phyloP scores from a whole-genome alignment of 2,113 vertebrate species.

The Conger conger region DNA sequence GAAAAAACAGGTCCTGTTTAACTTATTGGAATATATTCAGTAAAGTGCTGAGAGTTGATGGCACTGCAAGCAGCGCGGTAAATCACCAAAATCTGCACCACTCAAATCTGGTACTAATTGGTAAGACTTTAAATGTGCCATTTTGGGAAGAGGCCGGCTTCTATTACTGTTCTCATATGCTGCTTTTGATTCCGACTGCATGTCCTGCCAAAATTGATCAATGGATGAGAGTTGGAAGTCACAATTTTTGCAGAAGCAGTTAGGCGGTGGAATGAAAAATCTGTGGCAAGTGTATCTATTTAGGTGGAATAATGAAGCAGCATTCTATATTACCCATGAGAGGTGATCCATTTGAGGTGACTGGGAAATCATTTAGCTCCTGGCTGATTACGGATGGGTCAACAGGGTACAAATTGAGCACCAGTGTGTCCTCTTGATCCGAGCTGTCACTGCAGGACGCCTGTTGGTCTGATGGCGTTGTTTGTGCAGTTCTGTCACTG shows the following conservation, averaged over 20 bases:
- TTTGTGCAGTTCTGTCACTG: not conserved
- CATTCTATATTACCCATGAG: not conserved
- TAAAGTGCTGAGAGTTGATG: no score
- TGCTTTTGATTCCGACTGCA: not conserved
- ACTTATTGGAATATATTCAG: no score
- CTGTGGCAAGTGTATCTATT: not conserved
- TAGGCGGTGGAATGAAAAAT: not conserved
- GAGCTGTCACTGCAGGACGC: constrained; percentile 20
- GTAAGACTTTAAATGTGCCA: not conserved
- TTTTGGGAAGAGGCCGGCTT: not conserved
- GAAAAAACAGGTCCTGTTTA: no score
- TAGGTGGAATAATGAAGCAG: not conserved
- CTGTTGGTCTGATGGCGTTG: constrained; percentile 25
- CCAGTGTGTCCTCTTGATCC: constrained; percentile 36
- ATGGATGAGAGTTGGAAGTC: not conserved
- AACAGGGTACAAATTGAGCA: constrained; percentile 54
- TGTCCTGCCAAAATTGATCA: not conserved
- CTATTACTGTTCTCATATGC: not conserved
- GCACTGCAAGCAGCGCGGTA: no score
- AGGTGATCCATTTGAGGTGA: not conserved
- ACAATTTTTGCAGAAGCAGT: not conserved
- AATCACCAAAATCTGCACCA: not conserved
- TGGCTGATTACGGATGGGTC: constrained; percentile 7
- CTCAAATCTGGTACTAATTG: not conserved
- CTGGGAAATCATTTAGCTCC: not conserved